Evolutionary conservation across 1,140 invertebrate species (phyloP).

Genomic region (Drosophila tristis): DNA sequence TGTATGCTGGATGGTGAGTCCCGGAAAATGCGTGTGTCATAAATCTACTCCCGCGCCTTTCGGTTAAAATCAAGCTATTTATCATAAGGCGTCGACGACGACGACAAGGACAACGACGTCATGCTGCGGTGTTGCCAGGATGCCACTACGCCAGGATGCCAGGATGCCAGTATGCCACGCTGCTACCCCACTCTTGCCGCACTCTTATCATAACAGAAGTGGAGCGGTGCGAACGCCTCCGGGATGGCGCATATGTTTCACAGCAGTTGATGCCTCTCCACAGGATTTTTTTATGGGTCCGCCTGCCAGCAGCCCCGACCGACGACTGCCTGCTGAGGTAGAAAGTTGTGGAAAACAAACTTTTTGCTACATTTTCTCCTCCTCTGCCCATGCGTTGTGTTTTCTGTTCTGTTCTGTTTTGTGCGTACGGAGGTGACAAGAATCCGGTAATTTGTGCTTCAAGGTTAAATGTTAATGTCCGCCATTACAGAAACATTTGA

Average conservation of each 20-base stretch:
- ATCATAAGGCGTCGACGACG: slow-evolving; percentile 48
- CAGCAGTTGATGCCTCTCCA: slow-evolving; percentile 40
- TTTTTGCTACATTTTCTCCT: slow-evolving; percentile 20
- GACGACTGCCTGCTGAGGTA: slow-evolving; percentile 46
- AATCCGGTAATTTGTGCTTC: slow-evolving; percentile 77
- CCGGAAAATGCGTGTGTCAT: slow-evolving; percentile 54
- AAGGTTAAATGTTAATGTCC: slow-evolving; percentile 81
- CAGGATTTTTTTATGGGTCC: slow-evolving; percentile 53
- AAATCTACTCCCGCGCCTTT: slow-evolving; percentile 55
- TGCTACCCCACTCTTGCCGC: slow-evolving; percentile 15
- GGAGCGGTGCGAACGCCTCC: not conserved
- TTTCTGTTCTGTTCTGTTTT: slow-evolving; percentile 19
- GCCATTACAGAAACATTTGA: slow-evolving; percentile 74
- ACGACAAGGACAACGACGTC: slow-evolving; percentile 32
- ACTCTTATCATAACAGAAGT: slow-evolving; percentile 48
- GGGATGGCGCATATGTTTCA: slow-evolving; percentile 39
- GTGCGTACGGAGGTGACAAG: slow-evolving; percentile 63
- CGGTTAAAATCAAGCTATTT: slow-evolving; percentile 59
- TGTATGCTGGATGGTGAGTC: not conserved
- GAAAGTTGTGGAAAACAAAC: slow-evolving; percentile 57
- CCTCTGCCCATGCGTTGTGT: not conserved
- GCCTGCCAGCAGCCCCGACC: slow-evolving; percentile 8
- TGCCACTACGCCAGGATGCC: slow-evolving; percentile 14
- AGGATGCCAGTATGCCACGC: slow-evolving; percentile 16
- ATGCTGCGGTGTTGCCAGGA: slow-evolving; percentile 33